phyloP scores from a whole-genome alignment of 2,113 vertebrate species.

The Sylvicapra grimmia region DNA sequence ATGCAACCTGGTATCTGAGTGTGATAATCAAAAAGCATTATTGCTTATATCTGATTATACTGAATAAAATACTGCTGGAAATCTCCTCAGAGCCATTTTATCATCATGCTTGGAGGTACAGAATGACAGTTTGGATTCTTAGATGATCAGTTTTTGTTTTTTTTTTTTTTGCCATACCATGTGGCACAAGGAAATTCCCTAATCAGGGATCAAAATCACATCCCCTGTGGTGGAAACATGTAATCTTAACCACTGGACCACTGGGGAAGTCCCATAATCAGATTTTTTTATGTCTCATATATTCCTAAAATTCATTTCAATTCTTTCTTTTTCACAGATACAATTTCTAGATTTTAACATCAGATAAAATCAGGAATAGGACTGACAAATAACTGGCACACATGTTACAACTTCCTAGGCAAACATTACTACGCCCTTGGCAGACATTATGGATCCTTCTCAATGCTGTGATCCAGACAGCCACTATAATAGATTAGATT shows the following conservation, averaged over 20 bases:
- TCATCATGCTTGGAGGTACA: background rate
- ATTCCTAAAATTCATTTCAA: background rate
- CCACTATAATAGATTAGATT: background rate
- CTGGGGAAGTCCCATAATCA: background rate
- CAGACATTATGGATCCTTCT: background rate
- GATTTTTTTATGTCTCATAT: background rate
- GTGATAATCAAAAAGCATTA: background rate
- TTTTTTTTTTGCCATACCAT: background rate
- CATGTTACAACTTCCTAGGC: background rate
- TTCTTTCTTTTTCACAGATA: slow-evolving; percentile 10
- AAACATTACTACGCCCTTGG: background rate
- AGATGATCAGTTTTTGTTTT: background rate
- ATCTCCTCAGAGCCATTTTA: background rate
- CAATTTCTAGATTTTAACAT: background rate
- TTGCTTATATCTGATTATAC: background rate
- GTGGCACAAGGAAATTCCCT: background rate
- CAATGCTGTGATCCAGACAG: background rate
- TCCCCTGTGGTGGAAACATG: background rate
- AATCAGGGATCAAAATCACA: background rate
- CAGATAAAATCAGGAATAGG: background rate
- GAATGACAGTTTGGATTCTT: background rate
- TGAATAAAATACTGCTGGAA: background rate
- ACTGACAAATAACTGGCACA: background rate
- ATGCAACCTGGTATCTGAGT: background rate
- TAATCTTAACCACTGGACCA: background rate